A percentile compares a stretch with the other conserved stretches of the same genome.
phyloP scores from a whole-genome alignment of 1,140 invertebrate genomes.

The Paraescarpia echinospica region DNA sequence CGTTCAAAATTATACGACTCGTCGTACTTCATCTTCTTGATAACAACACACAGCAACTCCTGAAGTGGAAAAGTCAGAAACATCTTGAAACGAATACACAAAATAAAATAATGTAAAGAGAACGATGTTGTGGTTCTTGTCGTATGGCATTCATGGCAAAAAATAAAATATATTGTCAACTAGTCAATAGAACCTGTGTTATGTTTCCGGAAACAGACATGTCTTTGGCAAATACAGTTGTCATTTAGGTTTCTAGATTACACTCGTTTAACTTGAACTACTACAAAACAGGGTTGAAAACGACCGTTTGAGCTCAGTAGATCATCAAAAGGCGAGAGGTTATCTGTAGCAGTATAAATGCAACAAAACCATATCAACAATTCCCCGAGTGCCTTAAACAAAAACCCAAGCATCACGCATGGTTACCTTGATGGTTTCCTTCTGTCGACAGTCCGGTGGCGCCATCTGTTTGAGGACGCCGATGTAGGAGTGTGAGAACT shows the following conservation, averaged over 20 bases:
- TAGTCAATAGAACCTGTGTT: too few relatives aligned
- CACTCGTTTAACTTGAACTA: too few relatives aligned
- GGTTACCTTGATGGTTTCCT: constrained; percentile 55
- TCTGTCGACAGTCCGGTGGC: constrained; percentile 45
- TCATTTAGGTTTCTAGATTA: too few relatives aligned
- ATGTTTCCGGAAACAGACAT: too few relatives aligned
- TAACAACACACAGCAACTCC: constrained; percentile 60
- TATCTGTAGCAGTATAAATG: too few relatives aligned
- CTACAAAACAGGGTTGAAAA: too few relatives aligned
- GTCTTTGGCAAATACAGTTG: too few relatives aligned
- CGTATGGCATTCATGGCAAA: too few relatives aligned
- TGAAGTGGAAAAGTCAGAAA: constrained; percentile 26
- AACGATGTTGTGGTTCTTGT: too few relatives aligned
- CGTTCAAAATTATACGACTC: constrained; percentile 63
- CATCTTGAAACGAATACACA: neutral
- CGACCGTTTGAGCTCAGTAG: too few relatives aligned
- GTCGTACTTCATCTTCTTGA: constrained; percentile 65
- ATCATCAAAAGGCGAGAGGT: too few relatives aligned
- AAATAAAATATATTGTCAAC: too few relatives aligned
- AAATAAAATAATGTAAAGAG: neutral
- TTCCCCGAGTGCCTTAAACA: neutral
- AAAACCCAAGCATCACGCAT: neutral
- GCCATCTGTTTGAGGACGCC: constrained; percentile 58
- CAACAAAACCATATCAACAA: neutral
- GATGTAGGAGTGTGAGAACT: constrained; percentile 64